phyloP scores from a whole-genome alignment of 2,113 vertebrate genomes.

The Sus scrofa region T2T-Sscrofa CM000825.6:144376501-144377000 shows the following conservation, averaged over 20 bases:
- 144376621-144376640: not conserved
- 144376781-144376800: not conserved
- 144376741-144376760: not conserved
- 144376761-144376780: not conserved
- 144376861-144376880: not conserved
- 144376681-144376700: not conserved
- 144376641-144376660: not conserved
- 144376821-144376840: not conserved
- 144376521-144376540: not conserved
- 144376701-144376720: not conserved
- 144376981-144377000: conserved; percentile 69
- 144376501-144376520: not conserved
- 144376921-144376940: not conserved
- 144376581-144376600: not conserved
- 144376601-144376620: not conserved
- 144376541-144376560: not conserved
- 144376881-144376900: not conserved
- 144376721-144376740: not conserved
- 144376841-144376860: not conserved
- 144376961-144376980: not conserved
- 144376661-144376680: not conserved
- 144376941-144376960: not conserved
- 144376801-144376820: not conserved
- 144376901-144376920: not conserved
- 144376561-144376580: not conserved